Evolutionary conservation across 1,140 invertebrate genomes (phyloP).

Genomic region (Frieseomelitta varia): DNA sequence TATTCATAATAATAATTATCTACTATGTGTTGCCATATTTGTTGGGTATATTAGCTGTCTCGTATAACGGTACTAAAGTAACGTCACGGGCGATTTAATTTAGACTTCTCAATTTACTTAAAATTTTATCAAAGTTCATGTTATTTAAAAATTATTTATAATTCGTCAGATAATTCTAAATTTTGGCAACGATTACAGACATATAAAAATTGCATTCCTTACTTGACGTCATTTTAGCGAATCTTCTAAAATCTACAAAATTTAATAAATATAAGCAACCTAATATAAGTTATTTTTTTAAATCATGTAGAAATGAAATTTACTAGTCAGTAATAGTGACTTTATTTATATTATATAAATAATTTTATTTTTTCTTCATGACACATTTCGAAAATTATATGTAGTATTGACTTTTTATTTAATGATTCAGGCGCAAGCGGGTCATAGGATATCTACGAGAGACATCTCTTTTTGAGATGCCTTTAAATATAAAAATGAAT

Average conservation of each 20-base stretch:
- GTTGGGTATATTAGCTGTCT: not conserved
- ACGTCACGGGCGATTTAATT: not conserved
- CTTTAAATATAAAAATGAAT: constrained; percentile 65
- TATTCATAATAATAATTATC: not conserved
- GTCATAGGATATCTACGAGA: not conserved
- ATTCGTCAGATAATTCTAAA: not conserved
- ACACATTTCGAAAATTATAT: not conserved
- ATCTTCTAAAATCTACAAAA: not conserved
- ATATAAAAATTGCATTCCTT: not conserved
- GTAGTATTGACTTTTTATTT: not conserved
- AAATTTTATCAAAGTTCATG: no score
- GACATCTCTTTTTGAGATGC: constrained; percentile 53
- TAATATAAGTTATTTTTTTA: not conserved
- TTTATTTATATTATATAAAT: not conserved
- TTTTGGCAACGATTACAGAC: not conserved
- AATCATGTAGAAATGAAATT: no score
- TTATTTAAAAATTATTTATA: not conserved
- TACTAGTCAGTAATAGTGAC: not conserved
- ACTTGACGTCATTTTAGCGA: not conserved
- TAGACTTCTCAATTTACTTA: not conserved
- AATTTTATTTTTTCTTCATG: not conserved
- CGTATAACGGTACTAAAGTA: constrained; percentile 4
- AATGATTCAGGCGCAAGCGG: constrained; percentile 20
- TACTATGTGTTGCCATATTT: constrained; percentile 11
- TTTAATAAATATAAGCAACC: not conserved